Conservation (phyloP, 2,113 vertebrate genomes). For the western clawed frog (Xenopus tropicalis) region UCB_Xtro_10.0 CM004448.2:105458001-105458500, state of each 20-base stretch:
- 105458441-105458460: no score
- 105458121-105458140: slow-evolving; percentile 25
- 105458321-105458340: no score
- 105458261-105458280: no score
- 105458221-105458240: not conserved
- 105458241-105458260: slow-evolving; percentile 13
- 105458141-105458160: slow-evolving; percentile 25
- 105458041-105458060: slow-evolving; percentile 39
- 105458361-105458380: no score
- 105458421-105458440: no score
- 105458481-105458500: no score
- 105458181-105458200: not conserved
- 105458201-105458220: slow-evolving; percentile 15
- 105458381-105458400: no score
- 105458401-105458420: no score
- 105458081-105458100: slow-evolving; percentile 33
- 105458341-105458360: no score
- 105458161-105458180: slow-evolving; percentile 6
- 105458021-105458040: slow-evolving; percentile 35
- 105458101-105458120: slow-evolving; percentile 24
- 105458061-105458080: slow-evolving; percentile 28
- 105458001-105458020: slow-evolving; percentile 33
- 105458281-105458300: no score
- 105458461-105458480: no score
- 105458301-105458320: no score